These are phyloP conservation scores for Aythya baeri DNA, from an alignment of 2,113 vertebrate species.

Conservation along the genomic window DNA sequence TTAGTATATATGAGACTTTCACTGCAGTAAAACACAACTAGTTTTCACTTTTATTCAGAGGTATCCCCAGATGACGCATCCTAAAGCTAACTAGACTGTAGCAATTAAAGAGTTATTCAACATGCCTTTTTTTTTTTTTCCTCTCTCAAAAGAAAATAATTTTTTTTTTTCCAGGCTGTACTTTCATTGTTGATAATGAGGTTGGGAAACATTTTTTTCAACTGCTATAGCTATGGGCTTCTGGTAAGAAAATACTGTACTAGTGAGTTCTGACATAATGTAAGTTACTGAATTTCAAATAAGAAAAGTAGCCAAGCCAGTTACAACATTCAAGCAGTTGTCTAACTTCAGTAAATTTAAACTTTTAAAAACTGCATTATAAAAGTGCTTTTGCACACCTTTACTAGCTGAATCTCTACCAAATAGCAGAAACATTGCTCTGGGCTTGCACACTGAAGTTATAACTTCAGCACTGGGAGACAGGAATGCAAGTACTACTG, in stretches of 20 bases:
- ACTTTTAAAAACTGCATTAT: slow-evolving; percentile 22
- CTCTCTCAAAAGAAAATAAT: not conserved
- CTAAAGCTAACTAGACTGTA: not conserved
- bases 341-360: slow-evolving; percentile 35
- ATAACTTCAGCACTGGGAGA: slow-evolving; percentile 4
- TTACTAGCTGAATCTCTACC: not conserved
- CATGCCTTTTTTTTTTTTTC: not conserved
- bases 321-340: not conserved
- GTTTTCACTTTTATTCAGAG: not conserved
- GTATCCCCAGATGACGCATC: not conserved
- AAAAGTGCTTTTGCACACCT: not conserved
- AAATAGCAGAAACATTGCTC: not conserved
- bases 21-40: not conserved
- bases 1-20: not conserved
- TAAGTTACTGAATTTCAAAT: slow-evolving; percentile 17
- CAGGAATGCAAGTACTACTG: not conserved
- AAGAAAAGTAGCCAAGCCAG: not conserved
- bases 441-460: not conserved
- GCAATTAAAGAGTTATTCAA: not conserved
- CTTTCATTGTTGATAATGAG: not conserved
- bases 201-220: not conserved
- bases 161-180: not conserved
- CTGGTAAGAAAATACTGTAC: not conserved
- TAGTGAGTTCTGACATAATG: not conserved
- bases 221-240: not conserved